phyloP scores from a whole-genome alignment of 2,797 vertebrate species.

The Cryptoprocta ferox region DNA sequence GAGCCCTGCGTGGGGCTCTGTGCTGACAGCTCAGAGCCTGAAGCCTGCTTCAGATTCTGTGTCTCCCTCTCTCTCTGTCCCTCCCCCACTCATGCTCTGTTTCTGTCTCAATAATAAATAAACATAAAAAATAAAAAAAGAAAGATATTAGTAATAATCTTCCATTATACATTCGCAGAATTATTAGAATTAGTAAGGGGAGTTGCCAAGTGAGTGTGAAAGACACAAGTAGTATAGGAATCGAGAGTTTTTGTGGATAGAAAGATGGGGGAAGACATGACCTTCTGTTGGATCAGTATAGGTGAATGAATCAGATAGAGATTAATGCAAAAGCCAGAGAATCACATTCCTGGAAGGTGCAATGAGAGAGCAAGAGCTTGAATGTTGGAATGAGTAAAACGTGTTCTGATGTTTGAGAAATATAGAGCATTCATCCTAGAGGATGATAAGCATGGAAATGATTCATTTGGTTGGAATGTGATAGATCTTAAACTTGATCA shows the following conservation, averaged over 20 bases:
- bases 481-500: background rate
- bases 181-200: background rate
- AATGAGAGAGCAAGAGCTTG: background rate
- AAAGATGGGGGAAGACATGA: background rate
- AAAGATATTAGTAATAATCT: background rate
- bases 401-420: background rate
- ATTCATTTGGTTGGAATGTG: background rate
- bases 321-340: background rate
- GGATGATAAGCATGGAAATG: background rate
- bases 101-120: too few species aligned
- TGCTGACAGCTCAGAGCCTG: too few species aligned
- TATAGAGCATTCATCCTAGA: background rate
- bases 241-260: background rate
- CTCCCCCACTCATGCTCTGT: too few species aligned
- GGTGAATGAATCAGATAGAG: background rate
- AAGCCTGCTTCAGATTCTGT: too few species aligned
- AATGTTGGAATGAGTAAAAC: background rate
- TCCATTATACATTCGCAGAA: background rate
- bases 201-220: background rate
- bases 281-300: background rate
- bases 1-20: too few species aligned
- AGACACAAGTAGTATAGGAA: background rate
- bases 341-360: background rate
- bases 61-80: too few species aligned
- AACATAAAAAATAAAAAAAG: background rate